phyloP scores from a whole-genome alignment of 2,888 invertebrate genomes.

The Drosophila ochracea region DNA sequence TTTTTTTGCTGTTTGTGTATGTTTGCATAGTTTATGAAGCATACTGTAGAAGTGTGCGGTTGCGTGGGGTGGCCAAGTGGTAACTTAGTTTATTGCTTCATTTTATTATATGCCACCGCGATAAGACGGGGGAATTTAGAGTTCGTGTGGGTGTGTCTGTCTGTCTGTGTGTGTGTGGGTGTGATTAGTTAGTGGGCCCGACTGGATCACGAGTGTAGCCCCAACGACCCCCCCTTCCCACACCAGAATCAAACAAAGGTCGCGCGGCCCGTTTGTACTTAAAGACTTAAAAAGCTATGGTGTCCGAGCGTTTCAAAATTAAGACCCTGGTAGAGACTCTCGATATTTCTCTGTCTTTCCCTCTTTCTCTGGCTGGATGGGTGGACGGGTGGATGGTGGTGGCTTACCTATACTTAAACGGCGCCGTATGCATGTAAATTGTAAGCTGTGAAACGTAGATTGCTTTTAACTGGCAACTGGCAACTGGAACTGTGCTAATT shows the following conservation, averaged over 20 bases:
- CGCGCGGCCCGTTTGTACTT: constrained; percentile 32
- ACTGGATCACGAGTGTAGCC: constrained; percentile 48
- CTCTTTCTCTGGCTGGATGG: neutral
- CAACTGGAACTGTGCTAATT: constrained; percentile 14
- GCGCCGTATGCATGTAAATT: constrained; percentile 63
- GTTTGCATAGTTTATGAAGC: constrained; percentile 22
- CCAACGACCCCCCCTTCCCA: neutral
- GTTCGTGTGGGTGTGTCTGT: constrained; percentile 8
- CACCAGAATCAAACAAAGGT: neutral
- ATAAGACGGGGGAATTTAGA: constrained; percentile 59
- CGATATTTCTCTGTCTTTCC: neutral
- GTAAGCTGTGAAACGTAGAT: neutral
- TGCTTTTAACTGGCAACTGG: neutral
- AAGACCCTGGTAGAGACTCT: neutral
- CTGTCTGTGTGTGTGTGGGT: constrained; percentile 16
- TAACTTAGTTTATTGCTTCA: constrained; percentile 59
- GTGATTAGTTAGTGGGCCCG: constrained; percentile 55
- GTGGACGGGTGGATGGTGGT: neutral
- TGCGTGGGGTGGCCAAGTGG: constrained; percentile 2
- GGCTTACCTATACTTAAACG: constrained; percentile 71
- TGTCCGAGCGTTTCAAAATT: neutral
- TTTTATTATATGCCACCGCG: constrained; percentile 69
- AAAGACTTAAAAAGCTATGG: constrained; percentile 1
- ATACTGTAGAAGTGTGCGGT: constrained; percentile 1
- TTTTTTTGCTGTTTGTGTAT: neutral